Conservation (phyloP, 2,797 vertebrate genomes). For the Coregonus suidteri region DNA sequence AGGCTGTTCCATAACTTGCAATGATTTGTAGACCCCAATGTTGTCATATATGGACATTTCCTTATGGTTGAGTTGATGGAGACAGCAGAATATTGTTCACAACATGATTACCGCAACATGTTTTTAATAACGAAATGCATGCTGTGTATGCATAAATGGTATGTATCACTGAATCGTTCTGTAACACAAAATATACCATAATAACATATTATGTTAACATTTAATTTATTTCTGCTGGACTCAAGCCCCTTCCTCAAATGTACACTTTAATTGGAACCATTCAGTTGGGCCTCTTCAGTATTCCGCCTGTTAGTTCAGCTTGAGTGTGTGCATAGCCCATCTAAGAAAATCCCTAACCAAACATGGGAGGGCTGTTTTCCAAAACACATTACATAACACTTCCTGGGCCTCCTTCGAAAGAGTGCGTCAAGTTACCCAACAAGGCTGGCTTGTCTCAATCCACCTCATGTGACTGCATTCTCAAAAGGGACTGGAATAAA, state of each 20-base stretch:
- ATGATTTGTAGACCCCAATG: background rate
- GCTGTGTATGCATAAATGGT: too few relatives aligned
- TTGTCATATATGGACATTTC: background rate
- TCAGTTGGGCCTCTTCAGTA: background rate
- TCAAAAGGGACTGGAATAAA: slow-evolving; percentile 10
- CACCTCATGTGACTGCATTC: slow-evolving; percentile 30
- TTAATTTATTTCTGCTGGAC: background rate
- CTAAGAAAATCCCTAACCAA: slow-evolving; percentile 3
- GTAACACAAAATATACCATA: background rate
- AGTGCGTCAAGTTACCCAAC: slow-evolving; percentile 21
- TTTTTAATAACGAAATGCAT: too few relatives aligned
- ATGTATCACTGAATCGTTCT: too few relatives aligned
- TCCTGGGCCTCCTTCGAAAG: background rate
- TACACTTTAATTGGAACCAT: background rate
- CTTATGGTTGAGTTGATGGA: background rate
- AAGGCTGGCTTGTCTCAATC: slow-evolving; percentile 16
- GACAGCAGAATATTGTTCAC: background rate
- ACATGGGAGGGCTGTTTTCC: slow-evolving; percentile 15
- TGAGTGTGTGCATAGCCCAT: background rate
- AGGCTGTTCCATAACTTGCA: background rate
- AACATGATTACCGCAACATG: background rate
- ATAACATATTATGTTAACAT: background rate
- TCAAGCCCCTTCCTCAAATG: background rate
- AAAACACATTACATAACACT: slow-evolving; percentile 55
- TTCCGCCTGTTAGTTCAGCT: background rate